Conservation (phyloP, 1,140 invertebrate genomes). For the Caenorhabditis brenneri region DNA sequence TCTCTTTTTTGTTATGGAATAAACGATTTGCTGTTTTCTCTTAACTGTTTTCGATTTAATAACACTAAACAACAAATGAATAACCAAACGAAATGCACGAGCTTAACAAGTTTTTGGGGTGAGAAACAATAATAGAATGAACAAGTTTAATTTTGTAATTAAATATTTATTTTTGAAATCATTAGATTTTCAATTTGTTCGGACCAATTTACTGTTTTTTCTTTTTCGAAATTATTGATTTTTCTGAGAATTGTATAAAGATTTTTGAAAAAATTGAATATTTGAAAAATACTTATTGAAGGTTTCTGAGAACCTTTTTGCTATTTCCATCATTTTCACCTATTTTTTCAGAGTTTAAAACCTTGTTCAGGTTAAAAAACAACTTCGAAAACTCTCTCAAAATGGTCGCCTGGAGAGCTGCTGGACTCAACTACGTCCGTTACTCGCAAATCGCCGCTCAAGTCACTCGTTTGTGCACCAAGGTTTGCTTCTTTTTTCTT, state of each 20-base stretch:
- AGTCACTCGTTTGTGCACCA: conserved; percentile 53
- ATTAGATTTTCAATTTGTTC: not conserved
- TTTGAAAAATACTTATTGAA: not conserved
- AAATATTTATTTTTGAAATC: not conserved
- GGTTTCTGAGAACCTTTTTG: not conserved
- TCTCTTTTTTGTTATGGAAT: not conserved
- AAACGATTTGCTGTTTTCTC: conserved; percentile 31
- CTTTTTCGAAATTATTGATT: not conserved
- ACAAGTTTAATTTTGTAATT: not conserved
- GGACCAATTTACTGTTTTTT: not conserved
- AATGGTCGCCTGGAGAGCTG: conserved; percentile 58
- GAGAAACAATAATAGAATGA: not conserved
- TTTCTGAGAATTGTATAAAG: conserved; percentile 15
- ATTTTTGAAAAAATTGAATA: not conserved
- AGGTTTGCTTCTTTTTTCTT: conserved; percentile 10
- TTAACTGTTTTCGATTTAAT: not conserved
- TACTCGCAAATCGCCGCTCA: conserved; percentile 60
- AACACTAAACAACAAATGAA: not conserved
- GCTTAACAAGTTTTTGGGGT: not conserved
- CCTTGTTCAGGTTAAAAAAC: not conserved
- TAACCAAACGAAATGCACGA: conserved; percentile 17
- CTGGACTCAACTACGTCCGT: conserved; percentile 59
- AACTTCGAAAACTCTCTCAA: conserved; percentile 4
- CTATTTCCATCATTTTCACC: not conserved
- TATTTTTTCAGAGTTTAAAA: not conserved